These are phyloP conservation scores for Dryas iulia DNA, from an alignment of 1,140 invertebrate species.

Conservation along the genomic window DNA sequence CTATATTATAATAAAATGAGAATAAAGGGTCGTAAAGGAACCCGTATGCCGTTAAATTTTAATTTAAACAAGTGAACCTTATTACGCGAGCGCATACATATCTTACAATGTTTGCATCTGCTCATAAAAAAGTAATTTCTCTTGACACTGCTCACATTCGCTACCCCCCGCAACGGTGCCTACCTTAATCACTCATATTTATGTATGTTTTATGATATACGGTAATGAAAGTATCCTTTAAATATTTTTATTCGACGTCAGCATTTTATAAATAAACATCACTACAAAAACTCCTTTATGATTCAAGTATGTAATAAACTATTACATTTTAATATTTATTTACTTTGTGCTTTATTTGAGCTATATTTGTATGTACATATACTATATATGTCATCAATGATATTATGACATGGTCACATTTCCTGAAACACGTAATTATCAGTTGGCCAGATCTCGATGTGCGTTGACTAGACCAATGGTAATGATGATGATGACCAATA, in stretches of 20 bases:
- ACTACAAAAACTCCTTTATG: slow-evolving; percentile 32
- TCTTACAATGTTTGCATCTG: slow-evolving; percentile 54
- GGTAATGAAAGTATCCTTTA: slow-evolving; percentile 61
- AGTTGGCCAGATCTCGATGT: too few relatives aligned
- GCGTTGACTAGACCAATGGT: too few relatives aligned
- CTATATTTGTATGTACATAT: too few relatives aligned
- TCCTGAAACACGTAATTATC: too few relatives aligned
- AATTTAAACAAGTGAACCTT: slow-evolving; percentile 48
- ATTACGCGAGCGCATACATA: slow-evolving; percentile 37
- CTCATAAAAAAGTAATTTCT: slow-evolving; percentile 60
- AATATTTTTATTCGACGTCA: slow-evolving; percentile 37
- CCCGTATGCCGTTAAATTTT: slow-evolving; percentile 52
- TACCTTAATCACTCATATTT: slow-evolving; percentile 73
- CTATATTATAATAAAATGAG: background rate
- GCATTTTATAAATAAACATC: slow-evolving; percentile 48
- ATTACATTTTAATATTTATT: slow-evolving; percentile 16
- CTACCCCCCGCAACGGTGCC: slow-evolving; percentile 53
- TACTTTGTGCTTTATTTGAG: background rate
- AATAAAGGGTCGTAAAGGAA: slow-evolving; percentile 23
- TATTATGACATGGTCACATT: too few relatives aligned
- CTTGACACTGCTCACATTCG: slow-evolving; percentile 39
- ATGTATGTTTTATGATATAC: slow-evolving; percentile 67
- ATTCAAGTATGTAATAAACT: slow-evolving; percentile 23
- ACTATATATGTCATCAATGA: too few relatives aligned
- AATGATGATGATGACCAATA: too few relatives aligned